These are phyloP conservation scores for Temnopleurus reevesii DNA, from an alignment of 53 echinoderm and acorn worm species.

Conservation along the genomic window DNA sequence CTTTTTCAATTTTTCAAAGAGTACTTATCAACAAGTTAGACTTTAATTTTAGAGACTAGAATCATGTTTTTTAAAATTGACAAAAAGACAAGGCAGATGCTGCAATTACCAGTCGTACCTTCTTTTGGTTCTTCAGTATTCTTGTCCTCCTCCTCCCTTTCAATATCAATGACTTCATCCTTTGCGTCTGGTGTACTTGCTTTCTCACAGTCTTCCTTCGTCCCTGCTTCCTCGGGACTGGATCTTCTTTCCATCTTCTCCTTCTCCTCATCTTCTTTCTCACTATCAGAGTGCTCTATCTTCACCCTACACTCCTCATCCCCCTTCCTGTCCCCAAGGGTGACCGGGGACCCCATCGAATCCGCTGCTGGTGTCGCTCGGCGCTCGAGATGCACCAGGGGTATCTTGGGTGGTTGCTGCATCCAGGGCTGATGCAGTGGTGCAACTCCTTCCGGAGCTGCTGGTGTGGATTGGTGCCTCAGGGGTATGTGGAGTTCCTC, in stretches of 20 bases:
- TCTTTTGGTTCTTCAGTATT: not conserved
- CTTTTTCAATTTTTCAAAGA: too few species aligned
- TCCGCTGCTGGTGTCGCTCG: slow-evolving; percentile 2
- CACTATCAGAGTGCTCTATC: slow-evolving; percentile 22
- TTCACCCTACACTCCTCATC: slow-evolving; percentile 17
- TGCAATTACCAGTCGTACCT: too few species aligned
- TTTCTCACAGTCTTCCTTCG: not conserved
- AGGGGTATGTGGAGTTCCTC: not conserved
- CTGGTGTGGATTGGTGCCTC: not conserved
- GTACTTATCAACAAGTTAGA: too few species aligned
- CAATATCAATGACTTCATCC: slow-evolving; percentile 46
- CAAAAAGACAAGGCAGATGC: too few species aligned
- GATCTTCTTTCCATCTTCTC: not conserved
- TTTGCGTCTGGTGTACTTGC: not conserved
- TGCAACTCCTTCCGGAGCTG: not conserved
- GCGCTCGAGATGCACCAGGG: not conserved
- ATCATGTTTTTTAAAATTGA: too few species aligned
- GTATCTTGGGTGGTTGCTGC: not conserved
- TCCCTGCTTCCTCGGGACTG: not conserved
- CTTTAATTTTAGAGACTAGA: too few species aligned
- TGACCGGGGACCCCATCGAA: not conserved
- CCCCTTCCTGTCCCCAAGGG: not conserved
- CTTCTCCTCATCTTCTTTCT: slow-evolving; percentile 19
- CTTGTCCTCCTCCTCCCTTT: slow-evolving; percentile 27
- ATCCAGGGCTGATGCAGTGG: not conserved